A percentile compares a stretch with the other conserved stretches of the same genome.
Evolutionary conservation across 2,888 invertebrate genomes (phyloP).

Genomic region (Cantharis flavilabris): DNA sequence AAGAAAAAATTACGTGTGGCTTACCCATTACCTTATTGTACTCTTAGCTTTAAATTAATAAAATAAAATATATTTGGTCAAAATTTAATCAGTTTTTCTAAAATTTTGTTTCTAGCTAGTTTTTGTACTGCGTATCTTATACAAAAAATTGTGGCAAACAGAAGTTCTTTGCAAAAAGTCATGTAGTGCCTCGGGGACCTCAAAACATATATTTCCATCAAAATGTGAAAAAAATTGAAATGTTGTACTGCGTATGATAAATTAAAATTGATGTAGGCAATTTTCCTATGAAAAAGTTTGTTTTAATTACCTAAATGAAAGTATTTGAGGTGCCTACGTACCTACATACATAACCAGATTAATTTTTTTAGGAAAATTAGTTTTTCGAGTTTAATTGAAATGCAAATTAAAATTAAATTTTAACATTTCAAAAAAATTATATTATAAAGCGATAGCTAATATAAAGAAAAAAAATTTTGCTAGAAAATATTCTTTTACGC

Average conservation of each 20-base stretch:
- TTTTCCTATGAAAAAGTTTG: neutral
- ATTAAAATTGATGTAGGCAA: neutral
- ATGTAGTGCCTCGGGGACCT: neutral
- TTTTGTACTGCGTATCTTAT: neutral
- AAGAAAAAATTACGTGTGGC: too few species aligned
- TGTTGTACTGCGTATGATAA: neutral
- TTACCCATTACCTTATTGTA: too few species aligned
- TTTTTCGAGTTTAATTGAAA: neutral
- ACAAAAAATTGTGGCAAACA: neutral
- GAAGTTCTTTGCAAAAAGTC: neutral
- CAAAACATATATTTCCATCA: neutral
- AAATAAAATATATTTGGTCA: neutral
- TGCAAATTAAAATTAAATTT: neutral
- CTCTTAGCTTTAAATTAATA: too few species aligned
- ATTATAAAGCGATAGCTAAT: neutral
- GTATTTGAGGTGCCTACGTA: neutral
- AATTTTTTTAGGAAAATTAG: neutral
- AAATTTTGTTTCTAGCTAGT: neutral
- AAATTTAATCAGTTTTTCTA: neutral
- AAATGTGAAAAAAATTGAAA: neutral
- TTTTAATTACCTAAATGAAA: neutral
- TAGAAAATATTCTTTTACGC: slow-evolving; percentile 1
- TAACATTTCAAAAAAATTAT: neutral
- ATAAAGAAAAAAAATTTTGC: neutral
- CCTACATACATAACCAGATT: neutral